Evolutionary conservation across 2,797 vertebrate genomes (phyloP).

Genomic region (Parambassis ranga): DNA sequence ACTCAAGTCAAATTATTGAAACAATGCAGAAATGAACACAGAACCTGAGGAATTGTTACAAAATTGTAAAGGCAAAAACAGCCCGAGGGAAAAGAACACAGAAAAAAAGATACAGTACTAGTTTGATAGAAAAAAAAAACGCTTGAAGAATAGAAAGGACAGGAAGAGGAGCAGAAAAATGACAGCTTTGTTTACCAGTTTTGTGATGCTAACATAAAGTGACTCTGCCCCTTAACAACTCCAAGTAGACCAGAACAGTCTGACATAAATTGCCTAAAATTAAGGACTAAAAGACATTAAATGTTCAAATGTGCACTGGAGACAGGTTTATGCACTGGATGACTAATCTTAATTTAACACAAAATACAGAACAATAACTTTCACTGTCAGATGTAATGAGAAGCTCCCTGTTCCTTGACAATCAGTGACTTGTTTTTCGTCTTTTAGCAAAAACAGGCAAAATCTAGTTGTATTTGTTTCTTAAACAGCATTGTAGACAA

Average conservation of each 20-base stretch:
- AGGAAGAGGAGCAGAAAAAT: not conserved
- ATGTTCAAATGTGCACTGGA: not conserved
- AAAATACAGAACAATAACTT: not conserved
- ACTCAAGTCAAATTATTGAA: slow-evolving; percentile 8
- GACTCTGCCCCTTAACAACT: not conserved
- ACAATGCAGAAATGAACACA: not conserved
- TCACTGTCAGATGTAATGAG: slow-evolving; percentile 16
- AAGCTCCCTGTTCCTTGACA: slow-evolving; percentile 1
- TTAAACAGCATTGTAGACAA: too few species aligned
- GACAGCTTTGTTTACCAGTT: slow-evolving; percentile 24
- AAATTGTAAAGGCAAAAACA: too few species aligned
- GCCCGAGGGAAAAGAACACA: too few species aligned
- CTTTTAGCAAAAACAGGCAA: too few species aligned
- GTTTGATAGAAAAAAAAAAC: not conserved
- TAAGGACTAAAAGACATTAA: slow-evolving; percentile 4
- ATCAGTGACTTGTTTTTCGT: not conserved
- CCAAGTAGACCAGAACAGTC: not conserved
- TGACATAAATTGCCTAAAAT: slow-evolving; percentile 7
- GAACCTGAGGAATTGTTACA: too few species aligned
- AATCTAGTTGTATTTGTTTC: too few species aligned
- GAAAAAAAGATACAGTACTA: not conserved
- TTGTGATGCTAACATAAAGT: not conserved
- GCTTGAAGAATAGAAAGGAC: not conserved
- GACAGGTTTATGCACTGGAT: slow-evolving; percentile 10
- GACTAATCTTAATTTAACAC: not conserved